Evolutionary conservation across 2,113 vertebrate genomes (phyloP), one percentile per base, ranked within the genome.

Genomic region (Cyprinus carpio): DNA sequence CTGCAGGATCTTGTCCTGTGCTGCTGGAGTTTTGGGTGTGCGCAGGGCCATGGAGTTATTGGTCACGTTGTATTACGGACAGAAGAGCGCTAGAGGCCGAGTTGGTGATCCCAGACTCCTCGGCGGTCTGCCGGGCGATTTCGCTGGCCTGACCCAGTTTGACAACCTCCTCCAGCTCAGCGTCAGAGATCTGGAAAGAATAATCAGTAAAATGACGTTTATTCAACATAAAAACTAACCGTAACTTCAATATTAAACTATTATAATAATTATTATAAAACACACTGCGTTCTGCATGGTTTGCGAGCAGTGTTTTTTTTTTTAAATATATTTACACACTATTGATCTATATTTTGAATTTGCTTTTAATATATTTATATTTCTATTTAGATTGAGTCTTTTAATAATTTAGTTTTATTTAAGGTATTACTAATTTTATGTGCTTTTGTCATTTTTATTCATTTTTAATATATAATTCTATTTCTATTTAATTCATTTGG

Each of bases 71-170:
- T 99, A 99, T 86, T 99, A n/a, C 97, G 18, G 98, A 98, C 49
- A 99, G 92, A n/a, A 99, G 96, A 58, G 98, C 96, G 18, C 97
- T 99, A 76, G 98, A 99, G 81, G 97, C 98, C 0, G 97, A 97
- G 90, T 98, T 99, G 11, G 96, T 97, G 75, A 97, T 96, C 65
- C 98, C 98, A 46, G 97, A 98, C 90, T 99, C 98, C 88, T 99
- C 98, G 0, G 97, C 98, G 12, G 98, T 97, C 40, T 99, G 98
- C 6, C 98, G 96, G 20, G 98, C 98, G 1, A 99, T 96, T 92
- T 99, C 98, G 83, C 98, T 99, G 16, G 98, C 98, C 43, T 99
- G 97, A 15, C 98, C 98, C 18, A 99, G 91, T 93, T 99, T 99
- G 1, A 99, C 98, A 74, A 99, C 97, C 89, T 99, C 98, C 92